A percentile compares a stretch with the other conserved stretches of the same genome.
phyloP scores from a whole-genome alignment of 1,140 invertebrate species.

The Drosophila asahinai region DNA sequence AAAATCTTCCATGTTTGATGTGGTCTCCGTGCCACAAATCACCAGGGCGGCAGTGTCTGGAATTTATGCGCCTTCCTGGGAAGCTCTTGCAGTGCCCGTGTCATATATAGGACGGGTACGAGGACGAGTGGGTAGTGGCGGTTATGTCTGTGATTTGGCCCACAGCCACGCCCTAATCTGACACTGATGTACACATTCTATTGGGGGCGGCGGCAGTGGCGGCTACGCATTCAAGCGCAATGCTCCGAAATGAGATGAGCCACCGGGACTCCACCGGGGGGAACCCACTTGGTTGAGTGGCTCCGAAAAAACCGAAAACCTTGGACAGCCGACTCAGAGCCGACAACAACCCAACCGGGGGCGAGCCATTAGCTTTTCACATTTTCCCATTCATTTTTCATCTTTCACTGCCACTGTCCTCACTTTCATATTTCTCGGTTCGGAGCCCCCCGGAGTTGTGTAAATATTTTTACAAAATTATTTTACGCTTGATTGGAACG shows the following conservation, averaged over 20 bases:
- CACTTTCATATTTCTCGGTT: slow-evolving; percentile 21
- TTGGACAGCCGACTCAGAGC: slow-evolving; percentile 31
- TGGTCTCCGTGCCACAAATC: slow-evolving; percentile 75
- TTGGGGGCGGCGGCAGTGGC: slow-evolving; percentile 3
- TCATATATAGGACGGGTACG: neutral
- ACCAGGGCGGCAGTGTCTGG: slow-evolving; percentile 67
- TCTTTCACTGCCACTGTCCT: slow-evolving; percentile 16
- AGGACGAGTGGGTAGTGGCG: slow-evolving; percentile 31
- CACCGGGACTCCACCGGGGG: slow-evolving; percentile 12
- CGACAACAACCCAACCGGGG: slow-evolving; percentile 27
- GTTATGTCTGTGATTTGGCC: slow-evolving; percentile 70
- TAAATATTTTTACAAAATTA: slow-evolving; percentile 81
- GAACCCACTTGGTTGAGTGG: slow-evolving; percentile 36
- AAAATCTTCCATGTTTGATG: slow-evolving; percentile 67
- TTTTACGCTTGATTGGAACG: slow-evolving; percentile 74
- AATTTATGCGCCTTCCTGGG: slow-evolving; percentile 73
- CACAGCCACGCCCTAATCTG: slow-evolving; percentile 68
- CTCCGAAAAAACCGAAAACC: slow-evolving; percentile 15
- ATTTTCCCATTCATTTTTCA: slow-evolving; percentile 53
- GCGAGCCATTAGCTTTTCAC: slow-evolving; percentile 66
- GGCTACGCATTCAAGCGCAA: slow-evolving; percentile 59
- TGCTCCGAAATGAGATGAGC: slow-evolving; percentile 31
- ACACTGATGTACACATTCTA: slow-evolving; percentile 74
- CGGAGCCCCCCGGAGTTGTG: slow-evolving; percentile 37
- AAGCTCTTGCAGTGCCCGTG: slow-evolving; percentile 21